Evolutionary conservation across 1,140 invertebrate genomes (phyloP), one percentile per base, ranked within the genome.

Genomic region (Conus ventricosus): DNA sequence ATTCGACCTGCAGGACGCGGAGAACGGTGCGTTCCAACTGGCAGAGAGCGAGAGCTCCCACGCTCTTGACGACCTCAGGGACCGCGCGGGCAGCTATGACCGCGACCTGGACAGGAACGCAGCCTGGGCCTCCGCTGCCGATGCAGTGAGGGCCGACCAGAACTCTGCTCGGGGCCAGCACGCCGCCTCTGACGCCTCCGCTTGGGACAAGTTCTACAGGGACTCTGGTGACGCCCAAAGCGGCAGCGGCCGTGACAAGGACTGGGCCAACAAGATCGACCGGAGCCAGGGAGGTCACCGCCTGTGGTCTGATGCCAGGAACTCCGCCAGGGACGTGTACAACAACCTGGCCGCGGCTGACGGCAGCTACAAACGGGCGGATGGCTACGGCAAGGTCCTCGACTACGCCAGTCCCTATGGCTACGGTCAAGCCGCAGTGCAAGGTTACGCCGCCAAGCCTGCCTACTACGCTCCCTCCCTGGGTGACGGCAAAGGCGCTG

Each of bases 231-330:
- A 57, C 75, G 71, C 75, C 39, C 4, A 75, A n/a, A 54, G 27
- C 17, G 84, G 84, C 84, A 89, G 86, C 78, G 88, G 88, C 13
- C 53, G 55, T 55, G 57, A 85, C 88, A 89, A 86, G 84, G 88
- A 89, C 78, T 85, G 39, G 53, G 67, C 88, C 71, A 84, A 89
- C 75, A 89, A 89, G 84, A 53, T 89, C 4, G 88, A 89, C 84
- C 39, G 20, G 39, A 85, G 84, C 84, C 83, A 89, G 78, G 84
- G 82, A 23, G 83, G 13, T 20, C 80, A 85, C 88, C 75, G 84
- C 17, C 71, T 76, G 82, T 89, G 83, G 84, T 54, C 27, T 53
- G 84, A 89, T 55, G 84, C 88, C 75, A 54, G 88, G 53, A 75
- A 67, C 5, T 23, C 82, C 60, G 88, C 88, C 83, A 83, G 83